Base-by-base conservation (phyloP, 2,797 vertebrate species). In the Mus caroli region DNA sequence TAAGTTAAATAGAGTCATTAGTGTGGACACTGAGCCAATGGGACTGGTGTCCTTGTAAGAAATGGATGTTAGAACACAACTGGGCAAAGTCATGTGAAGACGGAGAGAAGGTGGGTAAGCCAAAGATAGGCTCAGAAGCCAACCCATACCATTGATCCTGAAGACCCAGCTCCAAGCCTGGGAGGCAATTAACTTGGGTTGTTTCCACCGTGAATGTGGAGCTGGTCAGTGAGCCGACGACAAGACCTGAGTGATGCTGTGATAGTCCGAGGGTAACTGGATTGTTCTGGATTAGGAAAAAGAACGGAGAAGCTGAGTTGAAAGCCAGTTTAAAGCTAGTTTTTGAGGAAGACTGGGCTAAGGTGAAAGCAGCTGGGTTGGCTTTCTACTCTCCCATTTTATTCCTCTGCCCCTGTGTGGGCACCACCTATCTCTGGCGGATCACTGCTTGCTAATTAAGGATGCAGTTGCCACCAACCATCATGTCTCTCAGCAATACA, bases 181-280 rank as follows among this genome's bases (percentile, higher is more conserved):
- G 71, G 19, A 54, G 67, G 37, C 26, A 50, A 19, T 40, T 9
- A 46, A 37, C n/a, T 10, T 26, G 43, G n/a, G 52, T 31, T 31
- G 19, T 37, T 60, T 50, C 20, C 71, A 34, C 24, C 26, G 79
- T 1, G 9, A 26, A 7, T 24, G 22, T 8, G 56, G 31, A 64
- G 13, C 3, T 15, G 5, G 5, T n/a, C 13, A 2, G 4, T 2
- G 9, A 14, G 10, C 60, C 80, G 0, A 0, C 9, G 50, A 83
- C 50, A 40, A 43, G 62, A 13, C 6, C n/a, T 0, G 6, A 78
- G 11, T 1, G 28, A 46, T 56, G 46, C 67, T 69, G 26, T 67
- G 73, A 67, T 6, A 77, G 43, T 37, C 12, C 3, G 6, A 37
- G 26, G 37, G 13, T 54, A 8, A 24, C 28, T 26, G 17, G 75